phyloP scores from a whole-genome alignment of 2,113 vertebrate genomes.

The Stercorarius parasiticus region DNA sequence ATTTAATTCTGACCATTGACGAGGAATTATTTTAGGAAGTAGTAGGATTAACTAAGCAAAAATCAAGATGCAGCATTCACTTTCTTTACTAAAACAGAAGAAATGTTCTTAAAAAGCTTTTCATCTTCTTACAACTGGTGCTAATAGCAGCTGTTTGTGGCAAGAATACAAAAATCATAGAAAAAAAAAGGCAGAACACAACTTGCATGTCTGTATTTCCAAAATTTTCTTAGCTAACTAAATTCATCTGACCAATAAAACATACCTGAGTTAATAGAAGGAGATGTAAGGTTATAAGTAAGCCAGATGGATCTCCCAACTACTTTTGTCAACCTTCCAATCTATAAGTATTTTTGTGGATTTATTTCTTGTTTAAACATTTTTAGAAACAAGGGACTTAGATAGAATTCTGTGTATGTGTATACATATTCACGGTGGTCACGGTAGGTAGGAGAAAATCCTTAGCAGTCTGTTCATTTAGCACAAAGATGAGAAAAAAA shows the following conservation, averaged over 20 bases:
- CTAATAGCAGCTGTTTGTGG: not conserved
- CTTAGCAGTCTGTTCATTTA: not conserved
- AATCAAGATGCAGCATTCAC: not conserved
- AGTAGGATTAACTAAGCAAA: conserved; percentile 22
- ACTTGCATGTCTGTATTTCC: not conserved
- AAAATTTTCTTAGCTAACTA: not conserved
- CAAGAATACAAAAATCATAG: not conserved
- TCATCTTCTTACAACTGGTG: not conserved
- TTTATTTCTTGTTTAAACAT: not conserved
- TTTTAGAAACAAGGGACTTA: not conserved
- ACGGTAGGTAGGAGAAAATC: not conserved
- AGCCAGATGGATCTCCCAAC: not conserved
- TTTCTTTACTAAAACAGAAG: not conserved
- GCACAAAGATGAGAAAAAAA: not conserved
- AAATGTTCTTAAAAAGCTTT: not conserved
- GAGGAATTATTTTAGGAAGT: not conserved
- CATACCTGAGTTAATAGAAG: not conserved
- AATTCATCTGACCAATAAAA: not conserved
- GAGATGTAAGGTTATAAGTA: not conserved
- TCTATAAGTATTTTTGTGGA: not conserved
- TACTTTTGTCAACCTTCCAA: not conserved
- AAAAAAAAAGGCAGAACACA: not conserved
- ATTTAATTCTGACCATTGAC: not conserved
- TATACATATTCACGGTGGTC: not conserved
- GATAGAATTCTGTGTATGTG: not conserved